Percentiles rank a stretch among this genome's conserved stretches.
Conservation (phyloP, 2,797 vertebrate species). For the Nyctalus aviator region DNA sequence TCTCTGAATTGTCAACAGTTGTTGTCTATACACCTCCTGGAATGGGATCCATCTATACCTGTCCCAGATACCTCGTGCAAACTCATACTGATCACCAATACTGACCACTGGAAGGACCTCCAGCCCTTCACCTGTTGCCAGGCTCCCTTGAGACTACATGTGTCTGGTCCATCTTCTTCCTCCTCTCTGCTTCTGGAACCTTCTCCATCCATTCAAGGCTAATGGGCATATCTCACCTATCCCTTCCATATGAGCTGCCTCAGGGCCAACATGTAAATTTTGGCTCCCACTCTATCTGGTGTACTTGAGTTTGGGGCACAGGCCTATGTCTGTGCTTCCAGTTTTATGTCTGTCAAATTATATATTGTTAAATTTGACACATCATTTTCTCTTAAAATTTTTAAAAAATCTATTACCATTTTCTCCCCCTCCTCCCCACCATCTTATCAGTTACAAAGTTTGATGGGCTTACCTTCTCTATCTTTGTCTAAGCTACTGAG, state of each 20-base stretch:
- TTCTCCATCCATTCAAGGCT: background rate
- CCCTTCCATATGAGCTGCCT: background rate
- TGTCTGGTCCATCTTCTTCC: background rate
- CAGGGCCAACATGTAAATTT: background rate
- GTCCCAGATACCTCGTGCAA: too few relatives aligned
- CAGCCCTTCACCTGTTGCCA: background rate
- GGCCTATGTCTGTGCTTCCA: background rate
- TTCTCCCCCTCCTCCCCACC: background rate
- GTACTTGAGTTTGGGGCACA: background rate
- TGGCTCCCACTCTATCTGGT: background rate
- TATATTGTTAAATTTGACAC: background rate
- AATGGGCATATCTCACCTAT: background rate
- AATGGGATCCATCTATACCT: background rate
- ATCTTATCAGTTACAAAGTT: constrained; percentile 25
- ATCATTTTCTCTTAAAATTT: background rate
- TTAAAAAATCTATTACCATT: background rate
- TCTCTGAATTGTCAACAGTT: background rate
- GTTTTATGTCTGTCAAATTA: background rate
- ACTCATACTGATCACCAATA: background rate
- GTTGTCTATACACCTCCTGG: background rate
- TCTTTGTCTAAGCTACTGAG: background rate
- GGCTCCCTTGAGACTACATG: background rate
- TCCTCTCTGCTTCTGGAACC: background rate
- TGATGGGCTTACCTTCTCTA: background rate
- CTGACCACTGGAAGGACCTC: background rate